Base-by-base conservation (phyloP, 2,888 invertebrate species). In the Pegoplata infirma region DNA sequence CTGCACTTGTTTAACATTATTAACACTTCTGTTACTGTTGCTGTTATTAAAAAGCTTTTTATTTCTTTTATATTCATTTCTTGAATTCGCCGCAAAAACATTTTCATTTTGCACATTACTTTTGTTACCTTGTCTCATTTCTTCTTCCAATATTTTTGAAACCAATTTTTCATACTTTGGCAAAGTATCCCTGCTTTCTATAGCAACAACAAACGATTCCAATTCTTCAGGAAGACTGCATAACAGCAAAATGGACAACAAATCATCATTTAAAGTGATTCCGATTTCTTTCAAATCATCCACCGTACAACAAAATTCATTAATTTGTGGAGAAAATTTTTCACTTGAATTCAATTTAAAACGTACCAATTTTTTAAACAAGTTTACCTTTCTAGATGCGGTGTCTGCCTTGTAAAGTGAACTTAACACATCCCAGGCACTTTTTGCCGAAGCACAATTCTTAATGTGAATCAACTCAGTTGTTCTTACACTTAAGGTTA, bases 131-230 rank as follows among this genome's bases (percentile, higher is more conserved):
- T 40, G 40, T 56, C 36, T 32, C 40, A 40, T 17, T 12, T 47
- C 61, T 47, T 61, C 63, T 32, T 68, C 72, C 7, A 72, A 19
- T 21, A 80, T 59, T 46, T 76, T 80, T 1, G 61, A 36, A 19
- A 66, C 56, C 5, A 71, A 47, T n/a, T 10, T 46, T n/a, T 66
- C 76, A 6, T 49, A 51, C 12, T 51, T 51, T 12, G 76, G 80
- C 12, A 80, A 69, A n/a, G 8, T 5, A 46, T 72, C 80, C 19
- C 80, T 36, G 14, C 72, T 71, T 55, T 80, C 72, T 1, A 79
- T 71, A 16, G 79, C 75, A 0, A 75, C 67, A 1, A 72, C 64
- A 14, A 74, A 74, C 28, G 10, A 59, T 14, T 66, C 74, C 67
- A 74, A 67, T 59, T 74, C 66, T 16, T 59, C 58, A 16, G 66